Evolutionary conservation across 2,888 invertebrate species (phyloP), one percentile per base, ranked within the genome.

Genomic region (Drosophila mettleri): DNA sequence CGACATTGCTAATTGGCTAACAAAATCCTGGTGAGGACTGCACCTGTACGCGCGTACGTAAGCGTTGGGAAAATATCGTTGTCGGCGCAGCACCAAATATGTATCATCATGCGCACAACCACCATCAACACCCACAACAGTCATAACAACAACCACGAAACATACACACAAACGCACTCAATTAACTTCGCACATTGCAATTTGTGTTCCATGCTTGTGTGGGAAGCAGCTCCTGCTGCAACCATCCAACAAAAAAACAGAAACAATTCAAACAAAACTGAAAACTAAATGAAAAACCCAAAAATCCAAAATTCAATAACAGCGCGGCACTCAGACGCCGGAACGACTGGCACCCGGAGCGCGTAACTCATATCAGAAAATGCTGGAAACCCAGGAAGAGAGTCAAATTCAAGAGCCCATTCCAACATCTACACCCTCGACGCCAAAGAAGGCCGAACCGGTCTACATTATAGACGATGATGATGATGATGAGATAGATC

Each of bases 401-500:
- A 41, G 31, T 16, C 45, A 45, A 24, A 27, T 36, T 14, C 67
- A 59, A 39, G 41, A 58, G 29, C 7, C 33, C n/a, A 12, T 27
- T 18, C 51, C 41, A 7, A 27, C 51, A 22, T 7, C 12, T 2
- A 6, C 34, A 18, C 16, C 51, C 8, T 22, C 54, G 24, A 62
- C 49, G 57, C 63, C 79, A 20, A 88, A 77, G 52, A 90, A 87
- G 68, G 90, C 88, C 5, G 84, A 91, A 52, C 86, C 89, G 0
- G 87, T 91, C 2, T 90, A 90, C 41, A 90, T 92, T 10, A 89
- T 91, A n/a, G 90, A 90, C 48, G 88, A 90, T 43, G 88, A 89
- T 7, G 86, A 85, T 0, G 90, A 87, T 12, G 83, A 86, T 1
- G 48, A 31, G 69, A 75, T 77, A 16, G 76, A 84, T 22, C 69